A percentile compares a stretch with the other conserved stretches of the same genome.
phyloP scores from a whole-genome alignment of 1,140 invertebrate species.

The Polypedilum vanderplanki region DNA sequence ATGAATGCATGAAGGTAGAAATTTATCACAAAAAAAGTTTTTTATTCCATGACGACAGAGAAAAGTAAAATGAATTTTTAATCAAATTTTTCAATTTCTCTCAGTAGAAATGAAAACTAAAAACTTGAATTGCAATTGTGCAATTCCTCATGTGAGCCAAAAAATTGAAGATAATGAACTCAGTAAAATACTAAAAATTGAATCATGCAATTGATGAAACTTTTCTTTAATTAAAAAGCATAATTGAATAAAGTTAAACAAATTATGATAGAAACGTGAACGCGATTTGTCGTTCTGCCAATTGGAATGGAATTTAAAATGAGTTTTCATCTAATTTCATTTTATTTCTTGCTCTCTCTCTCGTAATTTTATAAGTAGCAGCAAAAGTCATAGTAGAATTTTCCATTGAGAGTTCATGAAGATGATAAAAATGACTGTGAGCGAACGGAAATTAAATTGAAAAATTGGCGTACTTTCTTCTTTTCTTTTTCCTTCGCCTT shows the following conservation, averaged over 20 bases:
- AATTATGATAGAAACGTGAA: constrained; percentile 27
- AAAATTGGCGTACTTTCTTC: not conserved
- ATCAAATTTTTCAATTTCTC: no score
- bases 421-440: not conserved
- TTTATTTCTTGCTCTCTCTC: not conserved
- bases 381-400: not conserved
- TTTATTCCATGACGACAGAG: no score
- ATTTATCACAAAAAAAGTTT: no score
- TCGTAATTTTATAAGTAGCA: no score
- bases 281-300: constrained; percentile 14
- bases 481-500: no score
- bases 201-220: constrained; percentile 18
- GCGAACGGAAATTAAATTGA: constrained; percentile 24
- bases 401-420: not conserved
- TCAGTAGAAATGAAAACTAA: no score
- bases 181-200: not conserved
- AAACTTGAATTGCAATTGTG: no score
- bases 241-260: constrained; percentile 26
- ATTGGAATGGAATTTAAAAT: constrained; percentile 23
- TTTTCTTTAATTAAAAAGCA: constrained; percentile 24
- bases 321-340: constrained; percentile 26
- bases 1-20: no score
- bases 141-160: no score
- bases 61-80: no score
- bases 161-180: no score